phyloP scores from a whole-genome alignment of 2,113 vertebrate species.

The Archilochus colubris region DNA sequence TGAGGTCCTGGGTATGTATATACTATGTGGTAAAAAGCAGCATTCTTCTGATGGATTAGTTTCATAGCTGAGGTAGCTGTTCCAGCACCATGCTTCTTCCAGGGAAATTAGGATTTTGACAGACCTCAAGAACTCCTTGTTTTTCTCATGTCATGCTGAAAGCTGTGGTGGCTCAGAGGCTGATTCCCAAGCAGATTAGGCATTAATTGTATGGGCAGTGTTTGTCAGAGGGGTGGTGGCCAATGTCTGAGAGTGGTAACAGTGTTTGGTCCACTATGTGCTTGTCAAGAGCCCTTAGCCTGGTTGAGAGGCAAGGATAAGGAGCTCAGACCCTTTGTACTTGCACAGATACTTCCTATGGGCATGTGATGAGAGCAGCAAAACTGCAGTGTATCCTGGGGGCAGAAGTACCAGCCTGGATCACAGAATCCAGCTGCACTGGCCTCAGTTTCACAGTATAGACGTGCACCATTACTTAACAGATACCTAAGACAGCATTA shows the following conservation, averaged over 20 bases:
- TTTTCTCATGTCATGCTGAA: background rate
- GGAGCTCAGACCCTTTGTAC: background rate
- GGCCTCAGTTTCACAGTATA: background rate
- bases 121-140: background rate
- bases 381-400: background rate
- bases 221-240: background rate
- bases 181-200: background rate
- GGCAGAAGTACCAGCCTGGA: background rate
- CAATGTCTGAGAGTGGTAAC: background rate
- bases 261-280: rapidly evolving
- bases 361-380: background rate
- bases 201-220: background rate
- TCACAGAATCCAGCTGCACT: background rate
- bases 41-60: background rate
- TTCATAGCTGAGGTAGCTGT: background rate
- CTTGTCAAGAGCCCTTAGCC: background rate
- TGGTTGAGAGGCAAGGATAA: background rate
- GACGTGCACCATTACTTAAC: background rate
- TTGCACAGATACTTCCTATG: background rate
- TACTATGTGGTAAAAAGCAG: background rate
- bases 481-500: background rate
- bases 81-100: background rate
- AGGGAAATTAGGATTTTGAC: background rate
- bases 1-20: background rate
- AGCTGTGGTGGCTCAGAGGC: background rate